Evolutionary conservation across 2,797 vertebrate genomes (phyloP).

Genomic region (Gadopsis marmoratus): DNA sequence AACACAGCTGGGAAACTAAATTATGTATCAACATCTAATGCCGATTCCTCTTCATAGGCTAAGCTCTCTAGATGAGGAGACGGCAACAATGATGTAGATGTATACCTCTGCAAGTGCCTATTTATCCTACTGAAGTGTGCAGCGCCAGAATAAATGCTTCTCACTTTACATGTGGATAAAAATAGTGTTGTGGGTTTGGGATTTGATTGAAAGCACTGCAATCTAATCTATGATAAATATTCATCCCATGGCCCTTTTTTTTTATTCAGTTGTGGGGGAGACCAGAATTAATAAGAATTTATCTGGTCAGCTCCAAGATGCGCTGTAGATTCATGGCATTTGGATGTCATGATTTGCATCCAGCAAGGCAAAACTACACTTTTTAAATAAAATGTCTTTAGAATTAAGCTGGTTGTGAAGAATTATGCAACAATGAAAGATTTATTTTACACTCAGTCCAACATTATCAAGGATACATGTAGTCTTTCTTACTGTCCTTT

Average conservation of each 20-base stretch:
- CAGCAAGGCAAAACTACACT: constrained; percentile 19
- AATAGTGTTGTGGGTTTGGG: constrained; percentile 41
- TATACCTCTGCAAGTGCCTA: constrained; percentile 46
- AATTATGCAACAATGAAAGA: constrained; percentile 28
- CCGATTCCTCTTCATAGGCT: constrained; percentile 65
- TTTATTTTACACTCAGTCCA: constrained; percentile 29
- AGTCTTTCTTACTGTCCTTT: constrained; percentile 2
- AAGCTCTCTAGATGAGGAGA: constrained; percentile 56
- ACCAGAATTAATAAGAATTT: constrained; percentile 67
- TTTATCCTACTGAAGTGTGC: constrained; percentile 65
- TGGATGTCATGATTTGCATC: constrained; percentile 11
- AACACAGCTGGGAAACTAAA: constrained; percentile 74
- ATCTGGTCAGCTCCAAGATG: constrained; percentile 58
- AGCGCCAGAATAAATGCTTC: constrained; percentile 50
- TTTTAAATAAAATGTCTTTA: constrained; percentile 15
- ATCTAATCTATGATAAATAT: constrained; percentile 77
- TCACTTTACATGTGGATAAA: constrained; percentile 64
- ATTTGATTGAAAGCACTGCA: constrained; percentile 68
- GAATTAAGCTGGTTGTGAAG: constrained; percentile 18
- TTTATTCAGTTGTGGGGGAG: constrained; percentile 61
- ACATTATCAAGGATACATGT: constrained; percentile 20
- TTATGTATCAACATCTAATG: constrained; percentile 73
- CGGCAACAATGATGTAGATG: constrained; percentile 64
- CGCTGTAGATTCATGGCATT: constrained; percentile 66
- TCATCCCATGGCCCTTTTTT: constrained; percentile 68